phyloP scores from a whole-genome alignment of 1,140 invertebrate species.

The Eufriesea mexicana region DNA sequence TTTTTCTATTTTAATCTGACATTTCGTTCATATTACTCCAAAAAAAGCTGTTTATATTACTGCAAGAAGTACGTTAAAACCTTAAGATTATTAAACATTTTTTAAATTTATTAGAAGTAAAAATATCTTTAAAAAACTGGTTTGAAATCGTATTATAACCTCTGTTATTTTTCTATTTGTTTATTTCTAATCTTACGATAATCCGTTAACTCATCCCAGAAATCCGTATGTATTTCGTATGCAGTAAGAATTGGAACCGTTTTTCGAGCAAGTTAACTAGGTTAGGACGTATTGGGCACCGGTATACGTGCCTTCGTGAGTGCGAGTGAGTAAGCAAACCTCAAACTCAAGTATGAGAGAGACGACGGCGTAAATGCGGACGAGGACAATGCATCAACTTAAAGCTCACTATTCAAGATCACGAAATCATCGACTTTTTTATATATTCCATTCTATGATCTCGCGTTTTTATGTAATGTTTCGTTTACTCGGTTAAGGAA shows the following conservation, averaged over 20 bases:
- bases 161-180: no score
- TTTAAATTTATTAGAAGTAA: neutral
- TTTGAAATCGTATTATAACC: neutral
- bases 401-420: neutral
- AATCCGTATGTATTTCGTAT: neutral
- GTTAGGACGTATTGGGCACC: conserved; percentile 57
- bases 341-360: neutral
- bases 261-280: conserved; percentile 57
- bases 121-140: neutral
- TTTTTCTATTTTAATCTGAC: no score
- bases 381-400: neutral
- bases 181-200: no score
- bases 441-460: neutral
- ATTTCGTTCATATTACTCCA: no score
- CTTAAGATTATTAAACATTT: neutral
- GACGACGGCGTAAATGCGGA: conserved; percentile 10
- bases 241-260: neutral
- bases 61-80: neutral
- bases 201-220: neutral
- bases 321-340: conserved; percentile 11
- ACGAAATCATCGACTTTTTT: neutral
- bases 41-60: no score
- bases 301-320: conserved; percentile 33
- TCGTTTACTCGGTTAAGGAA: neutral
- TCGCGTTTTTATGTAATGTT: conserved; percentile 4